Conservation (phyloP, 2,888 invertebrate genomes). For the Oscheius sp. region DNA sequence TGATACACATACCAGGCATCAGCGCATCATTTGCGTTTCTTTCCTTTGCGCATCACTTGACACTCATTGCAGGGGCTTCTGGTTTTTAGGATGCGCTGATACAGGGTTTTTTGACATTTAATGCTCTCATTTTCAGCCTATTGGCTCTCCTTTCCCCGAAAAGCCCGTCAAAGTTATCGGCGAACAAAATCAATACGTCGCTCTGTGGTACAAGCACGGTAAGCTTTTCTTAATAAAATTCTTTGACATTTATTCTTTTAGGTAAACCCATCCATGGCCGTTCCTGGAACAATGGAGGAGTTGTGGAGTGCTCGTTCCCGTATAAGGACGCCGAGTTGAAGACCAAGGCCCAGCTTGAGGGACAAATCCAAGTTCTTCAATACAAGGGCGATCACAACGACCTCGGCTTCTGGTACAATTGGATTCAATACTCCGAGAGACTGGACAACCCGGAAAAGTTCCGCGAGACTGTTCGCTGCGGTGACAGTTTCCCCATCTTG, state of each 20-base stretch:
- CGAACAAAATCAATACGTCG: conserved; percentile 57
- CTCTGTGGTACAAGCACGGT: conserved; percentile 61
- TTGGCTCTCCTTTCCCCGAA: conserved; percentile 54
- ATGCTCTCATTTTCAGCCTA: conserved; percentile 42
- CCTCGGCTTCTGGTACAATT: conserved; percentile 68
- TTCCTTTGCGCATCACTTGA: too few relatives aligned
- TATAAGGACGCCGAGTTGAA: conserved; percentile 62
- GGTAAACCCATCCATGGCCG: conserved; percentile 61
- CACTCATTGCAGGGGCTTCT: too few relatives aligned
- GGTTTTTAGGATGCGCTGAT: too few relatives aligned
- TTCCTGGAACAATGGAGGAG: conserved; percentile 66
- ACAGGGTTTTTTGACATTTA: too few relatives aligned
- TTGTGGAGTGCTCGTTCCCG: conserved; percentile 67
- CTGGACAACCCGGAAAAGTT: conserved; percentile 56
- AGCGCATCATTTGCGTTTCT: too few relatives aligned
- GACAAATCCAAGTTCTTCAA: conserved; percentile 69
- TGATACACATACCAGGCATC: too few relatives aligned
- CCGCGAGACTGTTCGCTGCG: conserved; percentile 64
- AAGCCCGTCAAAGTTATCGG: conserved; percentile 49
- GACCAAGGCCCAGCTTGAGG: conserved; percentile 62
- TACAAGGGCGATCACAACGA: conserved; percentile 67
- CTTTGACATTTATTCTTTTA: too few relatives aligned
- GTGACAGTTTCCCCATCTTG: conserved; percentile 69
- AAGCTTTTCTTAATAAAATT: too few relatives aligned
- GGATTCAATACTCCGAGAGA: conserved; percentile 69